Evolutionary conservation across 2,113 vertebrate species (phyloP).

Genomic region (Indicator indicator): DNA sequence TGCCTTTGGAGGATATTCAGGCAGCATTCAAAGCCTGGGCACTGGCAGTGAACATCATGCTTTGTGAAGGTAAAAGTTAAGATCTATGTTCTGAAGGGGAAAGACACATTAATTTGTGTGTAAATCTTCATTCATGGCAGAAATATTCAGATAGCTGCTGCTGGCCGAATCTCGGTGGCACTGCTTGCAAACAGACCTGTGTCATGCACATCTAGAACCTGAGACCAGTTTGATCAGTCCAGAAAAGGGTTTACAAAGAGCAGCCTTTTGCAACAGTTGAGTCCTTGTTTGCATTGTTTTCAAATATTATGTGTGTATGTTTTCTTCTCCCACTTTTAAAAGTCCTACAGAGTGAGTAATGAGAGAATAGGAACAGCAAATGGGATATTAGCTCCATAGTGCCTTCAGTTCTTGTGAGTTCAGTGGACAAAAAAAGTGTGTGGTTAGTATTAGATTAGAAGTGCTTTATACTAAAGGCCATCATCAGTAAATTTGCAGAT

Average conservation of each 20-base stretch:
- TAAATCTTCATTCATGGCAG: not conserved
- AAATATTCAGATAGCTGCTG: not conserved
- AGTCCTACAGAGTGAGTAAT: not conserved
- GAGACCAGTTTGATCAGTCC: not conserved
- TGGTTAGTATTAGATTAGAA: not conserved
- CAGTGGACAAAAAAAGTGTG: not conserved
- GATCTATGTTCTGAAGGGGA: not conserved
- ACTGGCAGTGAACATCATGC: not conserved
- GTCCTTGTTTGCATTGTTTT: not conserved
- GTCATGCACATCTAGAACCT: not conserved
- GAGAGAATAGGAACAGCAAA: not conserved
- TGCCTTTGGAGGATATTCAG: not conserved
- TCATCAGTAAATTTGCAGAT: too few species aligned
- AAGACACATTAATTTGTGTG: not conserved
- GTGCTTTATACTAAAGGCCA: not conserved
- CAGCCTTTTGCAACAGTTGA: not conserved
- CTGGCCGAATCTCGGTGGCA: not conserved
- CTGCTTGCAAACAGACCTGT: not conserved
- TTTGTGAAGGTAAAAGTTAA: not conserved
- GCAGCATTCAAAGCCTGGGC: not conserved
- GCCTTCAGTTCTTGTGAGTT: not conserved
- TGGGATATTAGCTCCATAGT: not conserved
- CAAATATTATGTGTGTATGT: not conserved
- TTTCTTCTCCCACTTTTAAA: not conserved
- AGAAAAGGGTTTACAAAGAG: not conserved